Percentiles rank a stretch among this genome's conserved stretches.
Conservation (phyloP, 2,797 vertebrate genomes). For the Tenualosa ilisha region DNA sequence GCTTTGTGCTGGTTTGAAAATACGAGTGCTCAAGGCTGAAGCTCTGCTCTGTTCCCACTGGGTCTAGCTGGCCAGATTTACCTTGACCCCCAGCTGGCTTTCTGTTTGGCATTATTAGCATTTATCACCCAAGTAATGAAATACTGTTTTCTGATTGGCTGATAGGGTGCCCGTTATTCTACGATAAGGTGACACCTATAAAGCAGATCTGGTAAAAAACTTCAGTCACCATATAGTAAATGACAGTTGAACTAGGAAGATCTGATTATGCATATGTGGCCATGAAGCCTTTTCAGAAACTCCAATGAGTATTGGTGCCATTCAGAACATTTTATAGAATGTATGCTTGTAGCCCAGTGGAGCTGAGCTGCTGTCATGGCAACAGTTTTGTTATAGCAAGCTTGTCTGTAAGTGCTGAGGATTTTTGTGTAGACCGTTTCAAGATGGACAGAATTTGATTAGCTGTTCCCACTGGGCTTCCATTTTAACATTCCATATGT, state of each 20-base stretch:
- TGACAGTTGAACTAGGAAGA: too few species aligned
- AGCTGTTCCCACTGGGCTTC: too few species aligned
- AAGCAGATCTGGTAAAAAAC: too few species aligned
- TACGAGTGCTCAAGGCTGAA: neutral
- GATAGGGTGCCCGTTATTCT: too few species aligned
- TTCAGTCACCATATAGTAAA: too few species aligned
- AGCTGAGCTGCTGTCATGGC: neutral
- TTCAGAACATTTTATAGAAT: neutral
- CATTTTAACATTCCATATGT: neutral
- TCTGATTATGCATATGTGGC: neutral
- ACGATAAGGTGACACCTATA: too few species aligned
- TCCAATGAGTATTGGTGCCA: neutral
- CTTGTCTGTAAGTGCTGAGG: neutral
- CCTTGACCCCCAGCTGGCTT: neutral
- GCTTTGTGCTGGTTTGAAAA: neutral
- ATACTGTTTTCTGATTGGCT: too few species aligned
- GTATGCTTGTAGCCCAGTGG: neutral
- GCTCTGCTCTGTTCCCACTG: neutral
- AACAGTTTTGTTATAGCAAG: slow-evolving; percentile 8
- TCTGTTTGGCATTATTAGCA: neutral
- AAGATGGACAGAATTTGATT: too few species aligned
- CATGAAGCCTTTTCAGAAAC: neutral
- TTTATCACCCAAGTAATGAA: neutral
- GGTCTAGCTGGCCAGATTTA: neutral
- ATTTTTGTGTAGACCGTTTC: neutral